phyloP scores from a whole-genome alignment of 2,797 vertebrate genomes.

The Channa striata region DNA sequence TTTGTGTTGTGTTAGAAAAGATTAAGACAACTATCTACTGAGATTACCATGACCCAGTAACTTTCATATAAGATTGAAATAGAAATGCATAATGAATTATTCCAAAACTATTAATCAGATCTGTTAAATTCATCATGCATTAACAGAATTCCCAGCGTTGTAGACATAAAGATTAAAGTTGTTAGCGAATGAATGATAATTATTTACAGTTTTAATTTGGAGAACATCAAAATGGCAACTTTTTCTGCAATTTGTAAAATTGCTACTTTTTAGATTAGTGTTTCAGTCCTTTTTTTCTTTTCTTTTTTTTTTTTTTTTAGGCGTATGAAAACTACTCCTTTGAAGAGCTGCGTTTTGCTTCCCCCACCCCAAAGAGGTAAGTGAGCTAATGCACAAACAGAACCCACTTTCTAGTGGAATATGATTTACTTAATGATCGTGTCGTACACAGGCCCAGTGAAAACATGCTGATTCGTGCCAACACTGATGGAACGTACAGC shows the following conservation, averaged over 20 bases:
- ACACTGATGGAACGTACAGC: slow-evolving; percentile 98
- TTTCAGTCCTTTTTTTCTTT: neutral
- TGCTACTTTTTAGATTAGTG: neutral
- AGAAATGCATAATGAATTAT: neutral
- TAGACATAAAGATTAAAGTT: neutral
- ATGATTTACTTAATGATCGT: slow-evolving; percentile 30
- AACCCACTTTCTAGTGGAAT: slow-evolving; percentile 2
- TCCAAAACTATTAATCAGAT: neutral
- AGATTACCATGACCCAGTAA: neutral
- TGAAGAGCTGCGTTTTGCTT: slow-evolving; percentile 98
- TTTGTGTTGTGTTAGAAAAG: too few relatives aligned
- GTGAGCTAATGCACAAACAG: neutral
- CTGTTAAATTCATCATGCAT: neutral
- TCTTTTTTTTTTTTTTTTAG: slow-evolving; percentile 72
- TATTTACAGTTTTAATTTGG: neutral
- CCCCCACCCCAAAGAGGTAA: slow-evolving; percentile 98
- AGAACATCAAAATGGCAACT: neutral
- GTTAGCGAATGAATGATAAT: neutral
- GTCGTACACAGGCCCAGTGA: slow-evolving; percentile 92
- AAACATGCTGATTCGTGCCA: slow-evolving; percentile 99
- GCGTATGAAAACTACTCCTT: slow-evolving; percentile 99
- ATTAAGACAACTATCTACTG: too few relatives aligned
- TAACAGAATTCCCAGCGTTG: neutral
- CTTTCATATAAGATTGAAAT: neutral
- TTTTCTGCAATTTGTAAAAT: neutral